These are phyloP conservation scores for Daktulosphaira vitifoliae DNA, from an alignment of 1,140 invertebrate genomes.

Conservation along the genomic window DNA sequence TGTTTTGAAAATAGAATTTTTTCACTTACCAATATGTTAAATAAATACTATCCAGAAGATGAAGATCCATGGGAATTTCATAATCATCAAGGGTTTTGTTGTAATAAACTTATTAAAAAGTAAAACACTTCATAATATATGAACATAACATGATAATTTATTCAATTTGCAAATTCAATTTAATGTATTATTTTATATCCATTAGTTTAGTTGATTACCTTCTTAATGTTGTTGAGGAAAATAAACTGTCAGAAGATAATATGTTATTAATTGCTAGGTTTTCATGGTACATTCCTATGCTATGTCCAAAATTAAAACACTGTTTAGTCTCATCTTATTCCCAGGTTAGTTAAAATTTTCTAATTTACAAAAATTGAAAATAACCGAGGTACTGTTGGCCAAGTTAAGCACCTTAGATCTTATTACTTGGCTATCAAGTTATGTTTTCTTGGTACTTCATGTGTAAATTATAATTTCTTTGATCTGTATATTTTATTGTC, in stretches of 20 bases:
- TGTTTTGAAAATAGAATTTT: slow-evolving; percentile 19
- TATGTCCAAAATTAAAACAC: slow-evolving; percentile 21
- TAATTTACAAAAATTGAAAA: no score
- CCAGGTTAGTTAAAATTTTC: slow-evolving; percentile 11
- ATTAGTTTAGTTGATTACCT: not conserved
- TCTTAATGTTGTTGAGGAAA: not conserved
- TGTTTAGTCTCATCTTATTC: slow-evolving; percentile 18
- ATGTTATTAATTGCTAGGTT: slow-evolving; percentile 24
- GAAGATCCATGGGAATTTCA: slow-evolving; percentile 8
- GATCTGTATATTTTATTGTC: no score
- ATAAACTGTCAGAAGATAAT: not conserved
- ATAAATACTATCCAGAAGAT: slow-evolving; percentile 9
- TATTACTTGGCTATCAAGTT: no score
- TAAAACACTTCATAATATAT: no score
- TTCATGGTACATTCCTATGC: slow-evolving; percentile 13
- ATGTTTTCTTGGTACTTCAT: no score
- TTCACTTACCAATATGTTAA: not conserved
- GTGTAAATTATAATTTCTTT: no score
- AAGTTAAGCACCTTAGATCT: no score
- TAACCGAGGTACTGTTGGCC: no score
- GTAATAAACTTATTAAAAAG: not conserved
- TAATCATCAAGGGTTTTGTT: slow-evolving; percentile 15
- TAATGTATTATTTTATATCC: not conserved
- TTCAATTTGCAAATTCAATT: not conserved
- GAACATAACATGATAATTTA: no score